A percentile compares a stretch with the other conserved stretches of the same genome.
phyloP scores from a whole-genome alignment of 2,797 vertebrate species.

The Microtus agrestis region DNA sequence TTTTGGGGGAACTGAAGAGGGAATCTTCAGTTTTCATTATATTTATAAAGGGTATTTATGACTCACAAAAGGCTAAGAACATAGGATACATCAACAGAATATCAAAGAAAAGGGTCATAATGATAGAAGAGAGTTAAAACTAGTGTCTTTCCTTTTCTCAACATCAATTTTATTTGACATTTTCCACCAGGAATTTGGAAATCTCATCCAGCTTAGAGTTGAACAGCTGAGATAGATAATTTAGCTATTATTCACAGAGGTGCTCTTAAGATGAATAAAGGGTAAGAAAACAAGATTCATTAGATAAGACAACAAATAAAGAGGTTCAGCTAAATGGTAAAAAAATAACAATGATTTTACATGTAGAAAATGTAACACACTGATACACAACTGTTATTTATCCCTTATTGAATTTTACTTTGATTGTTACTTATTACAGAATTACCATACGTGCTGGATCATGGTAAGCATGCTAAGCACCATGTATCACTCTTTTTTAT shows the following conservation, averaged over 20 bases:
- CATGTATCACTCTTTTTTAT: neutral
- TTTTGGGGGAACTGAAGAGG: neutral
- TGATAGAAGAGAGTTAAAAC: neutral
- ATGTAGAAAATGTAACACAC: neutral
- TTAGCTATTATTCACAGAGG: neutral
- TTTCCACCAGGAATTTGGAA: constrained; percentile 42
- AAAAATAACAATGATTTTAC: neutral
- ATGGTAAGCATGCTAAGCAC: neutral
- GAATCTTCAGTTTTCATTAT: neutral
- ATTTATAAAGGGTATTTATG: neutral
- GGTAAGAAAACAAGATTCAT: neutral
- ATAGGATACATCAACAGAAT: neutral
- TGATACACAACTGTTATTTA: neutral
- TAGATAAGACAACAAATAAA: constrained; percentile 40
- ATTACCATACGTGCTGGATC: neutral
- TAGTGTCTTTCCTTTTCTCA: neutral
- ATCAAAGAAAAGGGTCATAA: neutral
- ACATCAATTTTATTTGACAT: constrained; percentile 12
- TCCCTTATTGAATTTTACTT: neutral
- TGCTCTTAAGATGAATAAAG: neutral
- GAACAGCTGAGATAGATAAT: neutral
- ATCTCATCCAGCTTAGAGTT: neutral
- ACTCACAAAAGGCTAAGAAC: neutral
- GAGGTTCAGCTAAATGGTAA: neutral
- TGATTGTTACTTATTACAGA: neutral